Percentiles rank a stretch among this genome's conserved stretches.
Conservation (phyloP, 2,888 invertebrate genomes). For the Mystacides longicornis region DNA sequence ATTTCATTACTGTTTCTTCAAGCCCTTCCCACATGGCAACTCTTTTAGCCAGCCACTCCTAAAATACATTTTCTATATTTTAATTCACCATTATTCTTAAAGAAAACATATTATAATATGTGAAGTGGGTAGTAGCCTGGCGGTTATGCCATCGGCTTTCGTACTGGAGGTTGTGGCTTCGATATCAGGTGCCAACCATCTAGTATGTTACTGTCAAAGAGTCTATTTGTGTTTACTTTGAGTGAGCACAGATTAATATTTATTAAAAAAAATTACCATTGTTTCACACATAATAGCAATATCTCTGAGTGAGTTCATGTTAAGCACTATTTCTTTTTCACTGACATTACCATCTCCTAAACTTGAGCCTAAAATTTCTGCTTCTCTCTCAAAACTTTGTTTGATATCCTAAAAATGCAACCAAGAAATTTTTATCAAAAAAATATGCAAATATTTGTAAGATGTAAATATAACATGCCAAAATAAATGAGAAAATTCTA, state of each 20-base stretch:
- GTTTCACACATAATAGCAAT: slow-evolving; percentile 88
- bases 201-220: background rate
- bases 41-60: slow-evolving; percentile 72
- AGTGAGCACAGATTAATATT: too few species aligned
- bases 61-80: slow-evolving; percentile 22
- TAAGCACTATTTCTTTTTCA: slow-evolving; percentile 77
- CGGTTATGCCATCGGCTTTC: too few species aligned
- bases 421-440: background rate
- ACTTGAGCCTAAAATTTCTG: slow-evolving; percentile 88
- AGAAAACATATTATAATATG: too few species aligned
- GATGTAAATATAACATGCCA: background rate
- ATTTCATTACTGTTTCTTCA: slow-evolving; percentile 12
- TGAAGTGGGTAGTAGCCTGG: too few species aligned
- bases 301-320: slow-evolving; percentile 73
- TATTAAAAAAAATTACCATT: slow-evolving; percentile 52
- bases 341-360: slow-evolving; percentile 81
- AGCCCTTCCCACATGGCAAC: slow-evolving; percentile 17
- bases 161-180: too few species aligned
- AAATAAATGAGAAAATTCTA: background rate
- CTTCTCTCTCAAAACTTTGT: slow-evolving; percentile 61
- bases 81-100: background rate
- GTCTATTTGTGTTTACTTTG: background rate
- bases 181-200: background rate
- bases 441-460: background rate
- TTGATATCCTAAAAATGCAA: slow-evolving; percentile 35